Conservation (phyloP, 2,113 vertebrate species). For the Scartelaos histophorus region DNA sequence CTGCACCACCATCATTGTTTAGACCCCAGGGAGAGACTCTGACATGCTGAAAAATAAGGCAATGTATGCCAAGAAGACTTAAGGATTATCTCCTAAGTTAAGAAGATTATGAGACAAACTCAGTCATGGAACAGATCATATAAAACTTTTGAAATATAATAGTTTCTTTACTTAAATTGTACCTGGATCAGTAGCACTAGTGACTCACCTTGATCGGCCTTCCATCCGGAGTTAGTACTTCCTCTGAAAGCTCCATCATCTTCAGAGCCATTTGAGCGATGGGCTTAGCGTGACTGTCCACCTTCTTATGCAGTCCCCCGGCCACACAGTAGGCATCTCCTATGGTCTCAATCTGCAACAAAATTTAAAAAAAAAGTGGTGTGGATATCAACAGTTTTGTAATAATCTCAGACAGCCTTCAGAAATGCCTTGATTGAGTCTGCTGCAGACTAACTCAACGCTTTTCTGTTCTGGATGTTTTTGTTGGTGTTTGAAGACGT, state of each 20-base stretch:
- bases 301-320: conserved; percentile 93
- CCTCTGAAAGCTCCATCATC: conserved; percentile 99
- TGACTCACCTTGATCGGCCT: conserved; percentile 91
- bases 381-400: not conserved
- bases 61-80: too few species aligned
- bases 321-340: conserved; percentile 98
- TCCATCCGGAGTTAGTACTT: conserved; percentile 93
- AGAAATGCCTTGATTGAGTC: too few species aligned
- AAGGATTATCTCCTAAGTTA: too few species aligned
- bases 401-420: not conserved
- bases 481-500: not conserved
- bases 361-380: conserved; percentile 29
- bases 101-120: too few species aligned
- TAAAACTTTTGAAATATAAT: too few species aligned
- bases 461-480: not conserved
- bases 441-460: not conserved
- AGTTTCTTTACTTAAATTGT: not conserved
- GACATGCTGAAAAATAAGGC: too few species aligned
- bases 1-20: too few species aligned
- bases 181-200: not conserved
- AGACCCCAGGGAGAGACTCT: too few species aligned
- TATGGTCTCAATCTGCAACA: conserved; percentile 94
- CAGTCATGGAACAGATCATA: too few species aligned
- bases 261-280: conserved; percentile 98
- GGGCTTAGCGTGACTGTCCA: conserved; percentile 92